Evolutionary conservation across 2,888 invertebrate genomes (phyloP).

Genomic region (Agonum fuliginosum): DNA sequence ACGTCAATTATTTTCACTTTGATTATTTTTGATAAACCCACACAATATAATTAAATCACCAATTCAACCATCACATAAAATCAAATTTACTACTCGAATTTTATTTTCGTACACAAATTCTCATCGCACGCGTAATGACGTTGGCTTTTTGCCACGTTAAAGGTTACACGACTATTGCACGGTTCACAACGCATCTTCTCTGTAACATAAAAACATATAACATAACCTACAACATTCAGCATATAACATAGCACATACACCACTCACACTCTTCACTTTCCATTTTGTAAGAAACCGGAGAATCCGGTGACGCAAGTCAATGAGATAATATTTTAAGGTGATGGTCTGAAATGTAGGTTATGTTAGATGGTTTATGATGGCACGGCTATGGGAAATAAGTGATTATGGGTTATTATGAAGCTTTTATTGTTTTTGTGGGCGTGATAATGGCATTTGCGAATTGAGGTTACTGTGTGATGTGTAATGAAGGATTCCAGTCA

Average conservation of each 20-base stretch:
- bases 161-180: conserved; percentile 21
- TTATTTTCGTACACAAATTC: conserved; percentile 19
- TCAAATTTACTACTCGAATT: conserved; percentile 8
- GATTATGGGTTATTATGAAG: conserved; percentile 13
- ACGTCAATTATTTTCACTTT: not conserved
- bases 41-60: not conserved
- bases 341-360: conserved; percentile 37
- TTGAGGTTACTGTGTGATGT: conserved; percentile 11
- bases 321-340: conserved; percentile 35
- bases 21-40: not conserved
- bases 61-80: not conserved
- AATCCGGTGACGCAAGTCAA: conserved; percentile 20
- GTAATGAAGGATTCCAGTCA: not conserved
- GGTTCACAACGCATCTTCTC: conserved; percentile 19
- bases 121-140: not conserved
- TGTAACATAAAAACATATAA: not conserved
- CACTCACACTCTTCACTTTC: conserved; percentile 7
- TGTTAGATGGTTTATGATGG: conserved; percentile 18
- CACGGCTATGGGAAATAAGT: conserved; percentile 24
- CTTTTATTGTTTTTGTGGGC: conserved; percentile 11
- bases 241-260: not conserved
- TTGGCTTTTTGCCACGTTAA: conserved; percentile 20
- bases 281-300: conserved; percentile 23
- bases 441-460: not conserved
- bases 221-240: no score